These are phyloP conservation scores for Acestrorhynchus altus DNA, from an alignment of 2,797 vertebrate species.

Conservation along the genomic window DNA sequence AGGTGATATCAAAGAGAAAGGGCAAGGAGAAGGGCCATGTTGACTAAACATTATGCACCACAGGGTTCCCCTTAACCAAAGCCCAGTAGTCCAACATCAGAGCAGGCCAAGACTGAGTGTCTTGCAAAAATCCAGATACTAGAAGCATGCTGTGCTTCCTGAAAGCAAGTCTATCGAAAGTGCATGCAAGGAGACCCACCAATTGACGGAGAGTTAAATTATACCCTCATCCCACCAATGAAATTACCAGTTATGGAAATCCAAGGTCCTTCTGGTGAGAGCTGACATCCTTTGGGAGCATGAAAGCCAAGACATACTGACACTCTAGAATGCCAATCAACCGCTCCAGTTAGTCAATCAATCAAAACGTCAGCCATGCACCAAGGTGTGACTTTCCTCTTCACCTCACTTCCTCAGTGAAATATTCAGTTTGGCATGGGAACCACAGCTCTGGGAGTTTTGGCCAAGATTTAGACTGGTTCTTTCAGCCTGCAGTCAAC, in stretches of 20 bases:
- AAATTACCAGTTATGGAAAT: conserved; percentile 12
- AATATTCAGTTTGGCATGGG: conserved; percentile 22
- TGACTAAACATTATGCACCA: conserved; percentile 60
- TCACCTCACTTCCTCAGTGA: not conserved
- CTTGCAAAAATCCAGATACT: not conserved
- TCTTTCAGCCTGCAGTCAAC: conserved; percentile 38
- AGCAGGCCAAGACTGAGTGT: conserved; percentile 7
- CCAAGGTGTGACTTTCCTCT: conserved; percentile 7
- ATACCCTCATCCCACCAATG: not conserved
- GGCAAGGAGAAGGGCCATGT: conserved; percentile 35
- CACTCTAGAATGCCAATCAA: conserved; percentile 1
- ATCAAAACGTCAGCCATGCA: conserved; percentile 1
- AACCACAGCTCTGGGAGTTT: conserved; percentile 17
- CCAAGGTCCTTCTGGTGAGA: conserved; percentile 1
- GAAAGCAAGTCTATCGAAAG: not conserved
- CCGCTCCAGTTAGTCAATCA: not conserved
- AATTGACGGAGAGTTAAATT: conserved; percentile 17
- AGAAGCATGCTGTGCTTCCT: not conserved
- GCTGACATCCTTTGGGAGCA: not conserved
- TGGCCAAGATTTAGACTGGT: conserved; percentile 44
- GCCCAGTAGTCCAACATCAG: not conserved
- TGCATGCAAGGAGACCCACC: not conserved
- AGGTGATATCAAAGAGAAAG: conserved; percentile 45
- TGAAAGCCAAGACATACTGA: not conserved
- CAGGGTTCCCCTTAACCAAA: conserved; percentile 24